Evolutionary conservation across 2,888 invertebrate genomes (phyloP).

Genomic region (Caenorhabditis sinica): DNA sequence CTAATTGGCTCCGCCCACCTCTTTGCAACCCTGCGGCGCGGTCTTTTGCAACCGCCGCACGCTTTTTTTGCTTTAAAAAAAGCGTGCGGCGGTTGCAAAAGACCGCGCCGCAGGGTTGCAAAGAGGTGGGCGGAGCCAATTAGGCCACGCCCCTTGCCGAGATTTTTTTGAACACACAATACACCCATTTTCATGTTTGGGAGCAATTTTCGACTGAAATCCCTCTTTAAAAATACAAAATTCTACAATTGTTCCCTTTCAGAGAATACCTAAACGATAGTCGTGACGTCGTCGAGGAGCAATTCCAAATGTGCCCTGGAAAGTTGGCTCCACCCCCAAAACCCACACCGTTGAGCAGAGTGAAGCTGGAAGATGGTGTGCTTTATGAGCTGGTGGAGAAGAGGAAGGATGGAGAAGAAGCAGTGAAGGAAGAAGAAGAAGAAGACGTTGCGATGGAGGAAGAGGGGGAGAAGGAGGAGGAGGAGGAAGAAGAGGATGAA

Average conservation of each 20-base stretch:
- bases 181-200: too few relatives aligned
- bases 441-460: slow-evolving; percentile 9
- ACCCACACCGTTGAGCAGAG: slow-evolving; percentile 45
- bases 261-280: slow-evolving; percentile 62
- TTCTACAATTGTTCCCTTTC: not conserved
- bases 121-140: too few relatives aligned
- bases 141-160: too few relatives aligned
- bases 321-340: slow-evolving; percentile 57
- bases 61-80: too few relatives aligned
- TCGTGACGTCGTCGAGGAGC: slow-evolving; percentile 54
- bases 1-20: too few relatives aligned
- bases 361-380: slow-evolving; percentile 54
- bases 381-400: slow-evolving; percentile 20
- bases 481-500: not conserved
- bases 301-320: slow-evolving; percentile 36
- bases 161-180: too few relatives aligned
- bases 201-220: too few relatives aligned
- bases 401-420: not conserved
- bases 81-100: too few relatives aligned
- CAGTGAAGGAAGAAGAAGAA: not conserved
- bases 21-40: too few relatives aligned
- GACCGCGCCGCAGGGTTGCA: too few relatives aligned
- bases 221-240: not conserved
- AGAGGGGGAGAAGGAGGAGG: not conserved
- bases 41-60: too few relatives aligned